Conservation (phyloP, 2,113 vertebrate genomes). For the Tetrao urogallus region DNA sequence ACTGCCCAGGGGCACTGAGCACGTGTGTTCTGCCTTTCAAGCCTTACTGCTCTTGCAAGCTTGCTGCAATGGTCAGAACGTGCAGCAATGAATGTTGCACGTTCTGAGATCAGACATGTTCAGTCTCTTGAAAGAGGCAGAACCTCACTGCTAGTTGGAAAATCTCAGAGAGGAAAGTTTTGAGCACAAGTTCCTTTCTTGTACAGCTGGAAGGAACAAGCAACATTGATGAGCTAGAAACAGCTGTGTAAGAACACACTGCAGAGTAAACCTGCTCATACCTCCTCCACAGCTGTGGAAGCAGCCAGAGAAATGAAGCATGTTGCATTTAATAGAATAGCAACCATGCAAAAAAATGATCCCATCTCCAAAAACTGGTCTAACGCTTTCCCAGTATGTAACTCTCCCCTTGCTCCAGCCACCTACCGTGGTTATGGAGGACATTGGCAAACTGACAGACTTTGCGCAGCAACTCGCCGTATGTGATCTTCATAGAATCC, state of each 20-base stretch:
- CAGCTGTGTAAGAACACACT: fast-evolving
- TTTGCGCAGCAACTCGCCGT: conserved; percentile 87
- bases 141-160: background rate
- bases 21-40: background rate
- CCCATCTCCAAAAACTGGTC: background rate
- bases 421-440: conserved; percentile 85
- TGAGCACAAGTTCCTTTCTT: background rate
- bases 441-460: conserved; percentile 95
- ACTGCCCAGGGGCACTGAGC: background rate
- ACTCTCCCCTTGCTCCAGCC: background rate
- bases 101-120: background rate
- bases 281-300: background rate
- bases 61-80: background rate
- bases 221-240: background rate
- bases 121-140: background rate
- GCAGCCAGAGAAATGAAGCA: background rate
- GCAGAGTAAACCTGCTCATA: background rate
- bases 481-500: conserved; percentile 87
- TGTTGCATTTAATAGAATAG: background rate
- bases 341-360: background rate
- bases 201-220: background rate
- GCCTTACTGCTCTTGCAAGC: background rate
- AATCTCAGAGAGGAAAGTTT: background rate
- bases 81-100: background rate
- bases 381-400: background rate